Evolutionary conservation across 2,797 vertebrate species (phyloP).

Genomic region (Scolopax rusticola): DNA sequence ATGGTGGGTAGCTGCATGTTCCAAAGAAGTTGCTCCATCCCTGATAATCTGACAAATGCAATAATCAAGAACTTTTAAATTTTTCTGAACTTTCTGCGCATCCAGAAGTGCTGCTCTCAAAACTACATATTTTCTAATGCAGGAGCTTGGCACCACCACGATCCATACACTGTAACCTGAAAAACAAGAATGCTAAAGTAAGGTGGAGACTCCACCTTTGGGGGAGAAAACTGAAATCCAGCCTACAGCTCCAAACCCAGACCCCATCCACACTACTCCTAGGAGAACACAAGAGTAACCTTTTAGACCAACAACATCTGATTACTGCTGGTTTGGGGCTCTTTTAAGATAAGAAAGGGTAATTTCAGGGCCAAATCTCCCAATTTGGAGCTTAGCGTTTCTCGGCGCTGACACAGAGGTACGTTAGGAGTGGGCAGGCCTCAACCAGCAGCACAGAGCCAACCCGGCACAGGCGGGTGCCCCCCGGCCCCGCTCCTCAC

Average conservation of each 20-base stretch:
- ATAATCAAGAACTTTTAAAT: neutral
- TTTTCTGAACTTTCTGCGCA: neutral
- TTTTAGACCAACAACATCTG: no score
- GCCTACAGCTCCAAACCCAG: neutral
- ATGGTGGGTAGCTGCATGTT: neutral
- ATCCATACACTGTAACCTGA: rapidly evolving
- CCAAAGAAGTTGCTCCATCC: neutral
- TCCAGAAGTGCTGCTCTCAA: rapidly evolving
- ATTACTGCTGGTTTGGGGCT: rapidly evolving
- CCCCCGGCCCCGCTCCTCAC: neutral
- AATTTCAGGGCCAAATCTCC: neutral
- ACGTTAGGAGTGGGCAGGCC: rapidly evolving
- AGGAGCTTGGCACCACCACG: rapidly evolving
- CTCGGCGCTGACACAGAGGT: rapidly evolving
- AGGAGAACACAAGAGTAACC: rapidly evolving
- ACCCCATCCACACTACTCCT: rapidly evolving
- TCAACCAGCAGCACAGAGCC: rapidly evolving
- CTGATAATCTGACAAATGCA: rapidly evolving
- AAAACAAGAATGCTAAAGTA: neutral
- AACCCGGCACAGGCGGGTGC: rapidly evolving
- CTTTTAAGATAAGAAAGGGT: no score
- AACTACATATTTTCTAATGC: rapidly evolving
- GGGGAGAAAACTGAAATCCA: neutral
- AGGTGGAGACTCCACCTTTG: rapidly evolving
- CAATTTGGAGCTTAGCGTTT: no score